These are phyloP conservation scores for mouse (Mus musculus) DNA, from an alignment of 2,113 vertebrate species.

Conservation along the genomic window GRCm39 chr3:131808501-131809000, in stretches of 20 bases:
- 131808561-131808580: neutral
- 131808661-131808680: conserved; percentile 73
- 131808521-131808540: neutral
- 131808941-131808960: conserved; percentile 77
- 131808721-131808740: conserved; percentile 56
- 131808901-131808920: conserved; percentile 82
- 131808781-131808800: conserved; percentile 69
- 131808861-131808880: conserved; percentile 81
- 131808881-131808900: conserved; percentile 85
- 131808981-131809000: conserved; percentile 76
- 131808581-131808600: neutral
- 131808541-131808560: neutral
- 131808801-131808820: conserved; percentile 83
- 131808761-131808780: conserved; percentile 48
- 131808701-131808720: conserved; percentile 67
- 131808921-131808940: conserved; percentile 84
- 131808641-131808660: conserved; percentile 75
- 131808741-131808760: conserved; percentile 49
- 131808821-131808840: conserved; percentile 78
- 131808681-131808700: conserved; percentile 65
- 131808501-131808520: neutral
- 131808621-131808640: conserved; percentile 54
- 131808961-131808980: conserved; percentile 61
- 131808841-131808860: conserved; percentile 81
- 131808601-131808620: neutral